Conservation (phyloP, 2,888 invertebrate genomes). For the Hypomecis atomaria region DNA sequence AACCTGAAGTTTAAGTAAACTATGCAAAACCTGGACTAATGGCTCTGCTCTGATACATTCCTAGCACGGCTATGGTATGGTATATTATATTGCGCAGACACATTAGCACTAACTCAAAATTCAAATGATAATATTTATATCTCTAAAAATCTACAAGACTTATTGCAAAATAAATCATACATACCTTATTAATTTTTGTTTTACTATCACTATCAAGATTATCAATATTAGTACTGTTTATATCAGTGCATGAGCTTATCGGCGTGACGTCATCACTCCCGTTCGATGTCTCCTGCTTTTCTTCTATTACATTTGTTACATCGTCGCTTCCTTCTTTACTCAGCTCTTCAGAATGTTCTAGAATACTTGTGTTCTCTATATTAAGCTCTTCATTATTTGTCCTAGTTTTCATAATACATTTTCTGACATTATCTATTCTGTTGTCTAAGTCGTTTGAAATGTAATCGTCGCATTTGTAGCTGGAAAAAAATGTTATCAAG, state of each 20-base stretch:
- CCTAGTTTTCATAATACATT: constrained; percentile 69
- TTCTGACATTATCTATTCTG: constrained; percentile 84
- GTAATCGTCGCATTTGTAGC: constrained; percentile 92
- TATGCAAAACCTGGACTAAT: too few relatives aligned
- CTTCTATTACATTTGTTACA: constrained; percentile 41
- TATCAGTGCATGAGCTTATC: constrained; percentile 55
- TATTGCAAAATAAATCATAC: neutral
- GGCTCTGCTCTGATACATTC: too few relatives aligned
- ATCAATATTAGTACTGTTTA: constrained; percentile 51
- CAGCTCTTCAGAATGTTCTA: constrained; percentile 55
- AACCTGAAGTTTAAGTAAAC: too few relatives aligned
- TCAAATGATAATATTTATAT: too few relatives aligned
- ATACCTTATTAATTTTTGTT: constrained; percentile 66
- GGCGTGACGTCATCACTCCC: constrained; percentile 51
- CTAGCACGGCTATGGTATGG: too few relatives aligned
- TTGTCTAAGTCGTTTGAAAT: constrained; percentile 88
- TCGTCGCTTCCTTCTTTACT: constrained; percentile 54
- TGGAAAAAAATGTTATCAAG: constrained; percentile 64
- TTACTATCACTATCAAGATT: constrained; percentile 56
- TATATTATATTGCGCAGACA: too few relatives aligned
- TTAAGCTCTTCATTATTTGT: constrained; percentile 53
- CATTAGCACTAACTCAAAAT: too few relatives aligned
- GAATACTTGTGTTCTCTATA: constrained; percentile 51
- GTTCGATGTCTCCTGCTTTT: constrained; percentile 47
- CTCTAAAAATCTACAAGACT: too few relatives aligned